Evolutionary conservation across 2,797 vertebrate genomes (phyloP).

Genomic region (Benthosema pterotum): DNA sequence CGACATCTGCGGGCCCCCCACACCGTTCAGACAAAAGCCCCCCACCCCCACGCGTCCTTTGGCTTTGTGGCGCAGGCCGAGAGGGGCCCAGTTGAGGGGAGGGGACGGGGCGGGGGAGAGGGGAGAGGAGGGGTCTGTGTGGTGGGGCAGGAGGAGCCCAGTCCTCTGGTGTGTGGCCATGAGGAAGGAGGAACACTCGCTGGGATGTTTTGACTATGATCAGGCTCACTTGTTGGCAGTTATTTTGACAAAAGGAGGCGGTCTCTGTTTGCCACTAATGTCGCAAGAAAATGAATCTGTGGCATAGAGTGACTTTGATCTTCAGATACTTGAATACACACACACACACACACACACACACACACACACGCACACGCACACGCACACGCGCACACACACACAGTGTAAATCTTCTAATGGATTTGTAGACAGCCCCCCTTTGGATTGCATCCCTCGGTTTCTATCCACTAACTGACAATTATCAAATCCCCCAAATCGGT

Average conservation of each 20-base stretch:
- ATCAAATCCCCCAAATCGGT: conserved; percentile 44
- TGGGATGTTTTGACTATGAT: conserved; percentile 51
- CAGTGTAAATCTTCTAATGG: conserved; percentile 12
- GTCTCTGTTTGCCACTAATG: not conserved
- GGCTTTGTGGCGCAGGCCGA: conserved; percentile 42
- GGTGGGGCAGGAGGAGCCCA: conserved; percentile 39
- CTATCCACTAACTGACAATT: conserved; percentile 7
- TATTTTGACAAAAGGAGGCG: conserved; percentile 26
- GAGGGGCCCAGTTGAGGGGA: conserved; percentile 28
- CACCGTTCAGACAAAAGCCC: conserved; percentile 74
- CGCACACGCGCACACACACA: not conserved
- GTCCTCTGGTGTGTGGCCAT: conserved; percentile 56
- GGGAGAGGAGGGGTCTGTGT: conserved; percentile 25
- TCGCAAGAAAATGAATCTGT: not conserved
- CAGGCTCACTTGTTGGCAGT: conserved; percentile 73
- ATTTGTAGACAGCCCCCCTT: not conserved
- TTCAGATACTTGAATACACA: not conserved
- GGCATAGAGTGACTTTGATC: not conserved
- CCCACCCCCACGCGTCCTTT: conserved; percentile 59
- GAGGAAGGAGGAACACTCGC: conserved; percentile 11
- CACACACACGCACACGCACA: not conserved
- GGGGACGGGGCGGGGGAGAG: conserved; percentile 7
- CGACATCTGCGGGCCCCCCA: conserved; percentile 76
- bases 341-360: not conserved
- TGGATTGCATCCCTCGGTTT: conserved; percentile 5